phyloP scores from a whole-genome alignment of 2,113 vertebrate genomes.

The Paratilapia polleni region DNA sequence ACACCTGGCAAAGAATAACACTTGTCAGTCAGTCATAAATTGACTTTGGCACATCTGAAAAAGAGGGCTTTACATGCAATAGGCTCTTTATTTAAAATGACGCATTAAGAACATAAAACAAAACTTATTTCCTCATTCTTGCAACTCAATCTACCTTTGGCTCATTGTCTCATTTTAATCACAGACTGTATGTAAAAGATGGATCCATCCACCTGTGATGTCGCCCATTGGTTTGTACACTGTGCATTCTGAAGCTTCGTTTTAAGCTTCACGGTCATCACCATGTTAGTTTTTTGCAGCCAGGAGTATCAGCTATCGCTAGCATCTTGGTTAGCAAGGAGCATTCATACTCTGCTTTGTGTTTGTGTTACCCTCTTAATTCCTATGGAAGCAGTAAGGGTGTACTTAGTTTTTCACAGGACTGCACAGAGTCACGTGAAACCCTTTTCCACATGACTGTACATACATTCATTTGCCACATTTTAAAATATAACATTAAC shows the following conservation, averaged over 20 bases:
- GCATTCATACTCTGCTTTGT: not conserved
- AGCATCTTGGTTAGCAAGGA: not conserved
- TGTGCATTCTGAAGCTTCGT: fast-evolving
- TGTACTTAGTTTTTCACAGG: no score
- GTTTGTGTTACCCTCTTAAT: not conserved
- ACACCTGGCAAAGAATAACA: no score
- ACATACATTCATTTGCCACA: no score
- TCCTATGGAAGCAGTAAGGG: no score
- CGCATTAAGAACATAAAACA: not conserved
- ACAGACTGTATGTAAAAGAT: not conserved
- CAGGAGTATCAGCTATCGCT: no score
- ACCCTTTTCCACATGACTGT: no score
- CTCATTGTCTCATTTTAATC: not conserved
- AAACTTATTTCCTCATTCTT: fast-evolving
- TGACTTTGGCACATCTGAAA: not conserved
- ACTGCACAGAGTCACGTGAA: no score
- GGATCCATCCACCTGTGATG: fast-evolving
- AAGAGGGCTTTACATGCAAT: fast-evolving
- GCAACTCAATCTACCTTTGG: not conserved
- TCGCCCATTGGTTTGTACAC: not conserved
- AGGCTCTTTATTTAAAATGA: not conserved
- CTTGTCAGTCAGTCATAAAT: no score
- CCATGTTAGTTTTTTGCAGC: not conserved
- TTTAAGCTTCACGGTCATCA: not conserved
- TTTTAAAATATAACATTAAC: no score